These are phyloP conservation scores for Erethizon dorsatum DNA, from an alignment of 2,797 vertebrate genomes.

Conservation along the genomic window DNA sequence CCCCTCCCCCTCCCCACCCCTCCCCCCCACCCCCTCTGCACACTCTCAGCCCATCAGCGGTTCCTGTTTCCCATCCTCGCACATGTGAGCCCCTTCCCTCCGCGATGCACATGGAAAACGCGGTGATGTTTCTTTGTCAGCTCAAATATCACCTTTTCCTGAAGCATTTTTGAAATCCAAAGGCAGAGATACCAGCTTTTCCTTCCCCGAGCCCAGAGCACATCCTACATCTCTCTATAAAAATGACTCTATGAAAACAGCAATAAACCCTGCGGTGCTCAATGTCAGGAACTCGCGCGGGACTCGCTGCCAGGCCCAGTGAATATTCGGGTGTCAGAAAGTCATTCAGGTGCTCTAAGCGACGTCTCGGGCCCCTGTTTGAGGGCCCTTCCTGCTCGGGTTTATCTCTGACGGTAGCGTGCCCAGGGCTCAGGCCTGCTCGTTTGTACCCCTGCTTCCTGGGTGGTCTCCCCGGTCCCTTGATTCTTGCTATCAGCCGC, in stretches of 20 bases:
- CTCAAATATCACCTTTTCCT: not conserved
- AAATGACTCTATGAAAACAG: conserved; percentile 27
- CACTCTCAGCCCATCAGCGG: not conserved
- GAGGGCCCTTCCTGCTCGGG: not conserved
- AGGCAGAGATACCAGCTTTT: not conserved
- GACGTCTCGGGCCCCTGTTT: not conserved
- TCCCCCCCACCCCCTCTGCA: not conserved
- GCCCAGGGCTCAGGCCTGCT: not conserved
- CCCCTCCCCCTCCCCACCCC: not conserved
- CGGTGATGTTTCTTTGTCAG: not conserved
- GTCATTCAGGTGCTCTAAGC: conserved; percentile 20
- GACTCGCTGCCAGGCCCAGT: not conserved
- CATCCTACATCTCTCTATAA: not conserved
- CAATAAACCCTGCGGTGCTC: conserved; percentile 54
- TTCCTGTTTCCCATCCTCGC: not conserved
- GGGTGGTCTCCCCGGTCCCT: not conserved
- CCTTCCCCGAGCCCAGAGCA: not conserved
- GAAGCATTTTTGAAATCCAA: not conserved
- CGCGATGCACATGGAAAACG: not conserved
- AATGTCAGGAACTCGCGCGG: not conserved
- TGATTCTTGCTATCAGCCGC: not conserved
- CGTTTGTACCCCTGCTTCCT: not conserved
- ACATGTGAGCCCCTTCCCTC: not conserved
- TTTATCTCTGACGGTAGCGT: not conserved
- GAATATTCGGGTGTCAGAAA: not conserved